A percentile compares a stretch with the other conserved stretches of the same genome.
phyloP scores from a whole-genome alignment of 2,113 vertebrate species.

The Nyctibius bracteatus region DNA sequence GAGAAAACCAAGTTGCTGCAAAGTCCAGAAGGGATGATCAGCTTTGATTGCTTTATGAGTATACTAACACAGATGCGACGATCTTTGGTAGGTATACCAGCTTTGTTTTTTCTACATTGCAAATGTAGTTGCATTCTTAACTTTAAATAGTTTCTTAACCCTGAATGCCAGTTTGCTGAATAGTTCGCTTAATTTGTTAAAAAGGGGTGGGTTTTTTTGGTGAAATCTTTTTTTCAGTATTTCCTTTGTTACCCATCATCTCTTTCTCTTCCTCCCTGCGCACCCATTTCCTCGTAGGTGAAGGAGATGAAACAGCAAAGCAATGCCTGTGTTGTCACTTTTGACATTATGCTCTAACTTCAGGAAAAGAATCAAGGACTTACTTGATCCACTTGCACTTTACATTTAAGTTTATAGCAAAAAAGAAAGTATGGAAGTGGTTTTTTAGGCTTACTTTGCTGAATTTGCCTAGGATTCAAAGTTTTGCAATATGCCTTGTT shows the following conservation, averaged over 20 bases:
- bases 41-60: slow-evolving; percentile 96
- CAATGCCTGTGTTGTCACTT: not conserved
- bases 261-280: not conserved
- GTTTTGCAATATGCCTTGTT: not conserved
- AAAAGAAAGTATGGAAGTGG: not conserved
- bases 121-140: not conserved
- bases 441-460: not conserved
- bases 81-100: slow-evolving; percentile 84
- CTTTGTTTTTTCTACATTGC: not conserved
- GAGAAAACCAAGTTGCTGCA: slow-evolving; percentile 80
- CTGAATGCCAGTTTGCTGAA: not conserved
- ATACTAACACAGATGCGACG: slow-evolving; percentile 96
- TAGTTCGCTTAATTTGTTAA: not conserved
- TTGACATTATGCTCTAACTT: not conserved
- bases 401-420: not conserved
- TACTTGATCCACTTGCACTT: not conserved
- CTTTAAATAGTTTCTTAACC: not conserved
- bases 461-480: not conserved
- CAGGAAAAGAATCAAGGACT: not conserved
- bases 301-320: not conserved
- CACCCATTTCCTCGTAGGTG: not conserved
- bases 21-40: slow-evolving; percentile 90
- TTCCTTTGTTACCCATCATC: not conserved
- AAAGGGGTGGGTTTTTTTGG: fast-evolving
- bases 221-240: not conserved